Evolutionary conservation across 2,113 vertebrate species (phyloP), one percentile per base, ranked within the genome.

Genomic region (Callipepla californica): DNA sequence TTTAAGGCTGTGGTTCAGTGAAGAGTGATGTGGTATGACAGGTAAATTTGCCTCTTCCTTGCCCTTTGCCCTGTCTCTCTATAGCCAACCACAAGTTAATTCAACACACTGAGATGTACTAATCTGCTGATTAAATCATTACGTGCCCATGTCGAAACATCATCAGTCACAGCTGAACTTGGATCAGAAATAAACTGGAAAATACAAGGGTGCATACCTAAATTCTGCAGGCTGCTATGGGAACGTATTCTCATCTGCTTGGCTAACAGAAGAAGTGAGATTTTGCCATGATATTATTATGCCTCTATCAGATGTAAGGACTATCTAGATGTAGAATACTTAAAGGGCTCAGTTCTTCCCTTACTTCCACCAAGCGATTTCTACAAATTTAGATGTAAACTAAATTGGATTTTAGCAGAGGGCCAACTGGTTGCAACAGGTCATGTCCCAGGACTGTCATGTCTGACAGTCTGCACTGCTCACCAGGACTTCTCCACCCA

Each of bases 171-270:
- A 95, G 79, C 67, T 91, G 65, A 93, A 87, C 50, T 72, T 93
- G 88, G 91, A 90, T 90, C 67, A 38, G 68, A 51, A 70, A 50
- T 28, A 70, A 51, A 30, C 18, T 21, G 67, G 67, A 70, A 70
- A 36, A 70, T 51, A 38, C 8, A 74, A 66, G 47, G 5, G 16
- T 63, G 87, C 72, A 59, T 70, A 89, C 40, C 59, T 82, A 73
- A 82, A 80, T 87, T 91, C 82, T 94, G 40, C 85, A 83, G 79
- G 85, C 93, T 95, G 85, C 82, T 93, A 67, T 85, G 86, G 79
- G 72, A 91, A 90, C 13, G 0, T 81, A 30, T 58, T 28, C 57
- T 94, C 78, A 34, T 87, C 78, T 91, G 28, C 45, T 84, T 69
- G 48, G 67, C 55, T 67, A 88, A 80, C 18, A 51, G 4, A 36